phyloP scores from a whole-genome alignment of 2,797 vertebrate genomes.

The Hafferia zeledoni region DNA sequence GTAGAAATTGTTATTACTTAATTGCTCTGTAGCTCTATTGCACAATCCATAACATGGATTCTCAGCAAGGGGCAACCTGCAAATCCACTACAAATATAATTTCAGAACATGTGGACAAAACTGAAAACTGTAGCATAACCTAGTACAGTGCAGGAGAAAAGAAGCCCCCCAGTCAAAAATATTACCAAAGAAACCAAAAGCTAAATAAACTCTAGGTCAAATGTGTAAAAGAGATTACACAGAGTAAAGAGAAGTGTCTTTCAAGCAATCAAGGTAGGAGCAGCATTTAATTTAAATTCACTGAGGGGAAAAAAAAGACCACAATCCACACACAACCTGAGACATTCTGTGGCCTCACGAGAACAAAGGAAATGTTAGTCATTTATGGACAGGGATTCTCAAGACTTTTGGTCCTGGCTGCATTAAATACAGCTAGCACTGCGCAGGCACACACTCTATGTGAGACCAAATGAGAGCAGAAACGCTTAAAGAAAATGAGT shows the following conservation, averaged over 20 bases:
- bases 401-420: background rate
- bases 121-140: background rate
- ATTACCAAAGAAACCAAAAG: background rate
- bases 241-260: background rate
- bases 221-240: background rate
- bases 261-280: background rate
- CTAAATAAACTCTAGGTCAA: background rate
- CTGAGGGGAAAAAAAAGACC: background rate
- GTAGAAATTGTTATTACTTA: background rate
- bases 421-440: background rate
- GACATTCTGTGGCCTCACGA: background rate
- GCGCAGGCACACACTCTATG: background rate
- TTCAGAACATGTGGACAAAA: background rate
- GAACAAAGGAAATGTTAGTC: background rate
- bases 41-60: background rate
- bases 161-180: background rate
- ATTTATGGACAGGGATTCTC: background rate
- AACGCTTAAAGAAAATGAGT: background rate
- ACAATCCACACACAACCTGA: rapidly evolving
- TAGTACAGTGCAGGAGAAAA: background rate
- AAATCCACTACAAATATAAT: background rate
- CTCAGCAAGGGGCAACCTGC: background rate
- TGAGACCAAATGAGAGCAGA: background rate
- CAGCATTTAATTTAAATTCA: background rate
- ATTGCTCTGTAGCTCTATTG: background rate